phyloP scores from a whole-genome alignment of 2,113 vertebrate species.

The Atractosteus spatula region DNA sequence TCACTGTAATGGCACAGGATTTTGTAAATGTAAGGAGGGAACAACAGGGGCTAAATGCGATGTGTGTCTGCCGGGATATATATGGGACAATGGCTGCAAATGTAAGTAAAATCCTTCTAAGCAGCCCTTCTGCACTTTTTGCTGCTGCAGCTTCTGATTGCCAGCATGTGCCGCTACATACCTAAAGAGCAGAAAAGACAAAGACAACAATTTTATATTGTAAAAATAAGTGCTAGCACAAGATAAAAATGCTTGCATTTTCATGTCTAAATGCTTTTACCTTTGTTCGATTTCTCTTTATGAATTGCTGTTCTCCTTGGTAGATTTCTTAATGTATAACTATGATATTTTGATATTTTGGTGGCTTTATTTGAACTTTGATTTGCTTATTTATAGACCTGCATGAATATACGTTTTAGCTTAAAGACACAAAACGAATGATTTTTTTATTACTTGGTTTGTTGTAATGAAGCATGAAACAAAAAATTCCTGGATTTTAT shows the following conservation, averaged over 20 bases:
- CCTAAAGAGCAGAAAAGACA: conserved; percentile 42
- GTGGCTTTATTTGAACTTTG: not conserved
- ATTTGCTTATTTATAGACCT: not conserved
- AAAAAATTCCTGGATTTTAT: no score
- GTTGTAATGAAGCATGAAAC: no score
- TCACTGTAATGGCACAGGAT: conserved; percentile 98
- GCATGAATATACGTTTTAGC: no score
- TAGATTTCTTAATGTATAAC: not conserved
- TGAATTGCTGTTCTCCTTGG: not conserved
- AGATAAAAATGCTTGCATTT: not conserved
- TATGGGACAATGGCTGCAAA: conserved; percentile 97
- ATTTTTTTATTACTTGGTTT: no score
- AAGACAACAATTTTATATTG: not conserved
- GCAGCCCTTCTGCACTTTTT: conserved; percentile 50
- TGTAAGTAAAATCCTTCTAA: conserved; percentile 84
- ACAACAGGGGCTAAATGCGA: conserved; percentile 93
- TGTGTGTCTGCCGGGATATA: conserved; percentile 94
- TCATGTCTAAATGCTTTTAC: not conserved
- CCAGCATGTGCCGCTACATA: conserved; percentile 46
- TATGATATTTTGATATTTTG: no score
- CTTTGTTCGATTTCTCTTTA: not conserved
- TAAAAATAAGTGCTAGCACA: not conserved
- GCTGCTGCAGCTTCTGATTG: conserved; percentile 58
- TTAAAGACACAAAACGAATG: no score
- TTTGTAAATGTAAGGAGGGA: conserved; percentile 98